Evolutionary conservation across 2,888 invertebrate species (phyloP), one percentile per base, ranked within the genome.

Genomic region (Dynastes grantii): DNA sequence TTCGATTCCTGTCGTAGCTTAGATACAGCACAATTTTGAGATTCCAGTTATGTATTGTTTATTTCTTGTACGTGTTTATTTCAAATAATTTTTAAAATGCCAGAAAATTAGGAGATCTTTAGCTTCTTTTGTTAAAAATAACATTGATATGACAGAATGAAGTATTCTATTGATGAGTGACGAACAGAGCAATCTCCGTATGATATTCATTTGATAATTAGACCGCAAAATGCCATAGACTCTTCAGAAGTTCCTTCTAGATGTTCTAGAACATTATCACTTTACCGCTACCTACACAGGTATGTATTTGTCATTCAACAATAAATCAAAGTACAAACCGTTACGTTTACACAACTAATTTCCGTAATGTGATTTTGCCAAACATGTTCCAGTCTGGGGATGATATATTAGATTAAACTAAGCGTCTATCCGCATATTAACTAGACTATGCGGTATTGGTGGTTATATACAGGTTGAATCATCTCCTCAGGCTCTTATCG

Each of bases 291-390:
- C 40, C 11, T 40, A n/a, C 9, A 40, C 40, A 22, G 37, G 4
- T 40, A 73, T 58, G 4, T 40, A 73, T 58, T 73, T 73, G 58
- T 73, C 58, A 16, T 22, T 37, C 5, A 29, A 58, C 73, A 58
- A 73, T 71, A 58, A 71, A 71, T 73, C 58, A 73, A 73, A 68
- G 51, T 58, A 58, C 58, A 61, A 58, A 58, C 40, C 73, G 58
- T 73, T 73, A 58, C 73, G 55, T 73, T 73, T 73, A 58, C 73
- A 73, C 58, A 73, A 40, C 58, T 40, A 73, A 73, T 73, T 73
- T 73, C 73, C 73, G 58, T 9, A 40, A 58, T 22, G 40, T 73
- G 55, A 73, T 73, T 58, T 73, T 37, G 37, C 32, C 9, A 51
- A 70, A 29, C 70, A 40, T 73, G 58, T 58, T 58, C 8, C 58